These are phyloP conservation scores for Apus apus DNA, from an alignment of 2,113 vertebrate species.

Conservation along the genomic window DNA sequence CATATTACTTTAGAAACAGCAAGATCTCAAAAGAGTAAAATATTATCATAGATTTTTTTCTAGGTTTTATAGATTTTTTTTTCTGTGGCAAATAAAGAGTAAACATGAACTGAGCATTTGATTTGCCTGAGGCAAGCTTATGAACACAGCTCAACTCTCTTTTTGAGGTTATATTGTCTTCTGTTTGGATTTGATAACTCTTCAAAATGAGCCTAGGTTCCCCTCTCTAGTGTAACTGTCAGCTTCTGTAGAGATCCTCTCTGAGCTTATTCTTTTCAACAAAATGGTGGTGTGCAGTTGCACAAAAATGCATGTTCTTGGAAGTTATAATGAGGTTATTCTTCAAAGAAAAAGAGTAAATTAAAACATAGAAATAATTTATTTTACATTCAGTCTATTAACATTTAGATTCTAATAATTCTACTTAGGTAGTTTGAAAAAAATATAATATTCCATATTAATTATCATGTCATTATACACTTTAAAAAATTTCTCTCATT, in stretches of 20 bases:
- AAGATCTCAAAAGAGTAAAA: not conserved
- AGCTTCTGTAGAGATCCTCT: not conserved
- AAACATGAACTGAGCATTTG: slow-evolving; percentile 67
- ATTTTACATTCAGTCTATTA: not conserved
- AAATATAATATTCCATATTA: not conserved
- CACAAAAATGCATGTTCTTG: not conserved
- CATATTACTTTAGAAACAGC: slow-evolving; percentile 8
- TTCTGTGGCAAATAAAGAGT: slow-evolving; percentile 47
- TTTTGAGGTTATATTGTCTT: slow-evolving; percentile 44
- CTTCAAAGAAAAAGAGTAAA: not conserved
- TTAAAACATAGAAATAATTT: not conserved
- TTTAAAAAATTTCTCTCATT: not conserved
- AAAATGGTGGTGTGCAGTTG: not conserved
- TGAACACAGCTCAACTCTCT: slow-evolving; percentile 38
- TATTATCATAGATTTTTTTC: slow-evolving; percentile 46
- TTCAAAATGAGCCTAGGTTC: slow-evolving; percentile 47
- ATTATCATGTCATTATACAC: not conserved
- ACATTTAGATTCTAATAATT: not conserved
- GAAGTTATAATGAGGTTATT: not conserved
- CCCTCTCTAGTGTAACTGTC: not conserved
- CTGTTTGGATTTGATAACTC: slow-evolving; percentile 62
- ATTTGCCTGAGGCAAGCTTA: slow-evolving; percentile 72
- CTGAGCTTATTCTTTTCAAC: slow-evolving; percentile 43
- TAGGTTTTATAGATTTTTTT: slow-evolving; percentile 11
- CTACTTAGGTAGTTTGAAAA: not conserved